Evolutionary conservation across 2,113 vertebrate genomes (phyloP), one percentile per base, ranked within the genome.

Genomic region (Bolborhynchus lineola): DNA sequence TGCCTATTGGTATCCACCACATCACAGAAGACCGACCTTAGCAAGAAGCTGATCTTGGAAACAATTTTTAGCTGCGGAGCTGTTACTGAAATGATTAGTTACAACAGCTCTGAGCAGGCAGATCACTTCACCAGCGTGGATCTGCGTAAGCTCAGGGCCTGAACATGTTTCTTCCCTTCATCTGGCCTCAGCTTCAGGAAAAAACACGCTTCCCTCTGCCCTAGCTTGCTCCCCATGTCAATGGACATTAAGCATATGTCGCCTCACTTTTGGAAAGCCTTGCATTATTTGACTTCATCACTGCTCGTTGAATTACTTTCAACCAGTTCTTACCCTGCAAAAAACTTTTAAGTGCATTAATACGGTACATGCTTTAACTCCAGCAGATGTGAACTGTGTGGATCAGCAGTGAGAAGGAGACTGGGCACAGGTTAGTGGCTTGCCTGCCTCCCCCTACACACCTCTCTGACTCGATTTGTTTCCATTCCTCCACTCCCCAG

Each of bases 141-240:
- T 95, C 95, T 96, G 96, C 25, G 20, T 74, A 96, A 88, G 78
- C 95, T 95, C 92, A 96, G 49, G 28, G 87, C 28, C 82, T 86
- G 28, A 93, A 72, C 57, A 70, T 4, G 1, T 72, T 91, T 84
- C 50, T 92, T 81, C 85, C 93, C 80, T 90, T 83, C 46, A 59
- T 90, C 92, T 90, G 92, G 85, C 95, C 93, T 88, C 92, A 83
- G 64, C 33, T 88, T 55, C 90, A 93, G 79, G 33, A 88, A 83
- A 74, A 82, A 88, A 84, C 79, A 64, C 5, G 39, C 47, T 85
- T 55, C 6, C 2, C 44, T 29, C 8, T 1, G 1, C 55, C 70
- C 75, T 39, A 94, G 42, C 77, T 50, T 14, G 3, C 67, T 92
- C 75, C 62, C 14, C 47, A 70, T 17, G 86, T 92, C 95, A 92